Evolutionary conservation across 2,797 vertebrate species (phyloP).

Genomic region (Platalea minor): DNA sequence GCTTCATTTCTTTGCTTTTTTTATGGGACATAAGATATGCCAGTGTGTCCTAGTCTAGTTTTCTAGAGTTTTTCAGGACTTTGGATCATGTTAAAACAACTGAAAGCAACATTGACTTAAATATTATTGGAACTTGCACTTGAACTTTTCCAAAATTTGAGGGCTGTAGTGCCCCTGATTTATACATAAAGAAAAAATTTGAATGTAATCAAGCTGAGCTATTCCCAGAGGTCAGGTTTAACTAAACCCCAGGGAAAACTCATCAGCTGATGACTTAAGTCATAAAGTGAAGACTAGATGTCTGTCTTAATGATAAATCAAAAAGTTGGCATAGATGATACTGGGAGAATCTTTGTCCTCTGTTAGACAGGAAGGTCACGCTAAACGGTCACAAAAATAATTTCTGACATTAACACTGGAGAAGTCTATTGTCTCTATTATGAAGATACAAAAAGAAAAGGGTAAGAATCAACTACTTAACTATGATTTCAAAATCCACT

Average conservation of each 20-base stretch:
- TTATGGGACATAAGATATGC: too few relatives aligned
- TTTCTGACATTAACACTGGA: neutral
- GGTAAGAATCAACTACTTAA: neutral
- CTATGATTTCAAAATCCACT: neutral
- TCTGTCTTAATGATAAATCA: neutral
- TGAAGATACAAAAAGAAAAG: neutral
- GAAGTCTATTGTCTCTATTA: neutral
- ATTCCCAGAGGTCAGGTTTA: neutral
- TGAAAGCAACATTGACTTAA: neutral
- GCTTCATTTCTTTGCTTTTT: neutral
- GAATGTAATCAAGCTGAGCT: neutral
- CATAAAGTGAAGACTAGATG: neutral
- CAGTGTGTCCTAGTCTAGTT: too few relatives aligned
- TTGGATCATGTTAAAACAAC: neutral
- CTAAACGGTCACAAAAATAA: neutral
- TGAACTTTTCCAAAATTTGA: neutral
- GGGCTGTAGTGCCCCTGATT: neutral
- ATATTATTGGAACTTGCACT: neutral
- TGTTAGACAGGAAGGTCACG: neutral
- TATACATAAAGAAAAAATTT: neutral
- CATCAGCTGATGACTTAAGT: neutral
- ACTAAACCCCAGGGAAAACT: neutral
- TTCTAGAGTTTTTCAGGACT: neutral
- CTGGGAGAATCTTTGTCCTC: neutral
- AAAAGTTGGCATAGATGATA: fast-evolving